A percentile compares a stretch with the other conserved stretches of the same genome.
These are phyloP conservation scores for Drosophila prostipennis DNA, from an alignment of 2,888 invertebrate genomes.

Conservation along the genomic window DNA sequence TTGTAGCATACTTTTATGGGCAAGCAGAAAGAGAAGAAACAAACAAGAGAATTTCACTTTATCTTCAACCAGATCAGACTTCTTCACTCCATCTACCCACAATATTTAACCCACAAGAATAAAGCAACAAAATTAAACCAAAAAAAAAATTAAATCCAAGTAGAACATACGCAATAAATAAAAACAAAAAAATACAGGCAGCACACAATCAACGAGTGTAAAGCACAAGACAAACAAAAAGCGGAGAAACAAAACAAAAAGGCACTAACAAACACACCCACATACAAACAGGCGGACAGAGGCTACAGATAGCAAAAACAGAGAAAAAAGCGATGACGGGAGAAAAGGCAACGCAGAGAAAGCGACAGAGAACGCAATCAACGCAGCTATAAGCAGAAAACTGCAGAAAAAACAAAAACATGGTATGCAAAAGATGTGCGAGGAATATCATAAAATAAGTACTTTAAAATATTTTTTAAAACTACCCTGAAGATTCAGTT, in stretches of 20 bases:
- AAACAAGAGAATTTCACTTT: constrained; percentile 27
- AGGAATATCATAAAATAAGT: too few relatives aligned
- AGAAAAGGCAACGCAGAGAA: not conserved
- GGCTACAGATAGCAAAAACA: constrained; percentile 45
- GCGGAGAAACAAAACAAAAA: constrained; percentile 28
- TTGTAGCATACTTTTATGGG: constrained; percentile 75
- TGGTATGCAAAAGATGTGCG: constrained; percentile 29
- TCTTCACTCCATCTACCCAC: constrained; percentile 42
- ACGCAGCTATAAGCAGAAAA: constrained; percentile 34
- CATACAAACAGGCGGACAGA: constrained; percentile 63
- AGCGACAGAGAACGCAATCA: constrained; percentile 50
- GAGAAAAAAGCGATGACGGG: not conserved
- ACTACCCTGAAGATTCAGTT: too few relatives aligned
- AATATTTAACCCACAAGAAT: constrained; percentile 77
- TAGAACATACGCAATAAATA: constrained; percentile 32
- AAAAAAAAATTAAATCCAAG: constrained; percentile 32
- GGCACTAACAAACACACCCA: constrained; percentile 56
- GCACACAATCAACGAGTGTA: constrained; percentile 8
- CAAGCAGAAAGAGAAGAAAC: constrained; percentile 30
- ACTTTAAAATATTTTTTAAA: too few relatives aligned
- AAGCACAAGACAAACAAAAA: constrained; percentile 18
- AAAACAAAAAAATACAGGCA: constrained; percentile 14
- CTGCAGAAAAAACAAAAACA: constrained; percentile 2
- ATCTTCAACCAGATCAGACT: constrained; percentile 36
- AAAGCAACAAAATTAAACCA: constrained; percentile 76